A percentile compares a stretch with the other conserved stretches of the same genome.
phyloP scores from a whole-genome alignment of 2,113 vertebrate genomes.

The Coptodon bakossiorum region DNA sequence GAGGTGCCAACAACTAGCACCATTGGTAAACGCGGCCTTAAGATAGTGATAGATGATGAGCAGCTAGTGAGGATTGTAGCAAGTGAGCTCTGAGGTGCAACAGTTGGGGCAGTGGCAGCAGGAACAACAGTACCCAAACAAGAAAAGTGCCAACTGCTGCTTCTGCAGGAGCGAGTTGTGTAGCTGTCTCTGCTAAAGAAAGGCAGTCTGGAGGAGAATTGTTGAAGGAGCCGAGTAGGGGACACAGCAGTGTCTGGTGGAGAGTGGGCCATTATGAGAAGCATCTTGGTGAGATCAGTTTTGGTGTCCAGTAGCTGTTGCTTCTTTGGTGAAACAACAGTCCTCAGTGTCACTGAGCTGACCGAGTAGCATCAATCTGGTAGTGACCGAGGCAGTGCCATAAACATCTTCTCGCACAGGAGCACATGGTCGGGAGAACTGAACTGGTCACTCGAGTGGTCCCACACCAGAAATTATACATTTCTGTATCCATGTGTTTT shows the following conservation, averaged over 20 bases:
- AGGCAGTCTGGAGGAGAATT: background rate
- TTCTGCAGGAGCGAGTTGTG: background rate
- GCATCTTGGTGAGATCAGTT: background rate
- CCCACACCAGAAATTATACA: background rate
- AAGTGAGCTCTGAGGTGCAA: background rate
- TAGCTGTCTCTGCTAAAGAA: background rate
- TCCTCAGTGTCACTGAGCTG: background rate
- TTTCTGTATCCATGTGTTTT: background rate
- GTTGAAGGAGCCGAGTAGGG: background rate
- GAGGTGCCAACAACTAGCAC: background rate
- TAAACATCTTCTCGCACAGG: background rate
- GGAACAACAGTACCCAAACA: background rate
- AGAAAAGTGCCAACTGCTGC: background rate
- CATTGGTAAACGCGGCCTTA: background rate
- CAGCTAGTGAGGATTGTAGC: background rate
- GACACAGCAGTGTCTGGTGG: background rate
- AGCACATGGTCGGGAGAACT: background rate
- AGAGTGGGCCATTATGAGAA: background rate
- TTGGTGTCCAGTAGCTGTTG: background rate
- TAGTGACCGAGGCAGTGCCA: fast-evolving
- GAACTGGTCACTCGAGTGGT: background rate
- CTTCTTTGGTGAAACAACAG: background rate
- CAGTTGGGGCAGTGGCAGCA: background rate
- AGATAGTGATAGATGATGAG: background rate
- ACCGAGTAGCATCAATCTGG: background rate